Conservation (phyloP, 2,113 vertebrate genomes). For the Tapirus terrestris region DNA sequence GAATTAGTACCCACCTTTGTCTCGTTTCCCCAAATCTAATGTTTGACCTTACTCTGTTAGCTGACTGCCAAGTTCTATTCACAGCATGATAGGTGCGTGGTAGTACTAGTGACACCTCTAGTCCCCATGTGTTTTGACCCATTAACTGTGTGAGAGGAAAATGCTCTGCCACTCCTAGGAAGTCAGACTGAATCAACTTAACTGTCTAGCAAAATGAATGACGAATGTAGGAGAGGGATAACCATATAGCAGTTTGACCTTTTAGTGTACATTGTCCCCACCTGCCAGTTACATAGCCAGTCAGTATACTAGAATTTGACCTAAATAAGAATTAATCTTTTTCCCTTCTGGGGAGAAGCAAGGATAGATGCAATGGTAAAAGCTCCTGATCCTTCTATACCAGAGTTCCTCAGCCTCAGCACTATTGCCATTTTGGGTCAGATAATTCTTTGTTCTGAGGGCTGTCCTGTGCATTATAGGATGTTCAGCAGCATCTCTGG, state of each 20-base stretch:
- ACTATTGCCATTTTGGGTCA: background rate
- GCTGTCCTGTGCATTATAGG: background rate
- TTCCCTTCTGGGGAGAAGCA: background rate
- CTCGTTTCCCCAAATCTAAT: slow-evolving; percentile 27
- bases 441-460: background rate
- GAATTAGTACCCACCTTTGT: background rate
- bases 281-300: background rate
- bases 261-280: background rate
- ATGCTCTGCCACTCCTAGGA: background rate
- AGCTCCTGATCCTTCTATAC: background rate
- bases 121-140: background rate
- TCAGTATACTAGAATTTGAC: background rate
- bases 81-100: background rate
- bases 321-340: background rate
- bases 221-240: background rate
- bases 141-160: background rate
- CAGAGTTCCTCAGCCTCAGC: background rate
- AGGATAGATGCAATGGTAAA: background rate
- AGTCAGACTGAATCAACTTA: background rate
- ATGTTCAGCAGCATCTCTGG: background rate
- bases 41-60: background rate
- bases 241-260: background rate
- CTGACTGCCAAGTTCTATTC: background rate
- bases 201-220: background rate
- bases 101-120: background rate